Conservation (phyloP, 2,113 vertebrate genomes). For the Bucco capensis region DNA sequence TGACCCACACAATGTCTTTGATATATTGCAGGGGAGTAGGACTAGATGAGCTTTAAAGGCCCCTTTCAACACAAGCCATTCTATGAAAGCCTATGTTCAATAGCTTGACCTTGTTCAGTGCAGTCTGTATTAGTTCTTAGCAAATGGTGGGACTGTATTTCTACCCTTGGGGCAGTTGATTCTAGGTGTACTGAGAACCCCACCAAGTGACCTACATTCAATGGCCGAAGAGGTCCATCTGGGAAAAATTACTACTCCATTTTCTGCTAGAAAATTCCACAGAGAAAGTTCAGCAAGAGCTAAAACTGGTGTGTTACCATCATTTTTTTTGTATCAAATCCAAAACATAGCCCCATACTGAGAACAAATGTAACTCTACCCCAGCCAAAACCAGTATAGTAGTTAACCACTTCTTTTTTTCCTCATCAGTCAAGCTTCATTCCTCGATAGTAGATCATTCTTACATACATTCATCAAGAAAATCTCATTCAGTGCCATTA, state of each 20-base stretch:
- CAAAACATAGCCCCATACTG: not conserved
- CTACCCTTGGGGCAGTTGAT: too few species aligned
- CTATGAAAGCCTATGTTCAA: not conserved
- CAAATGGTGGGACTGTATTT: not conserved
- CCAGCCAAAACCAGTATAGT: not conserved
- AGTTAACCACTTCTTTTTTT: not conserved
- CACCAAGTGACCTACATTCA: not conserved
- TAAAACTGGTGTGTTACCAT: not conserved
- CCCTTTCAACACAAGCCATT: too few species aligned
- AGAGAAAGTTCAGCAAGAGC: not conserved
- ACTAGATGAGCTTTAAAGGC: too few species aligned
- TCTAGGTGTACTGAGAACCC: too few species aligned
- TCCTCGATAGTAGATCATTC: not conserved
- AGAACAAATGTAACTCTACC: not conserved
- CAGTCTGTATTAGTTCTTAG: too few species aligned
- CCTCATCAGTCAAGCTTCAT: not conserved
- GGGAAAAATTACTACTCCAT: not conserved
- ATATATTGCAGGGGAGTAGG: not conserved
- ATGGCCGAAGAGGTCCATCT: too few species aligned
- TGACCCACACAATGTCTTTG: not conserved
- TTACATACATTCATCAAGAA: not conserved
- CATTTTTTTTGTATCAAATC: not conserved
- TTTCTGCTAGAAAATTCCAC: not conserved
- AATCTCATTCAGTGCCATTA: not conserved
- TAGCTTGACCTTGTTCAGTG: not conserved